Conservation (phyloP, 2,888 invertebrate species). For the Ornithoptera priamus region DNA sequence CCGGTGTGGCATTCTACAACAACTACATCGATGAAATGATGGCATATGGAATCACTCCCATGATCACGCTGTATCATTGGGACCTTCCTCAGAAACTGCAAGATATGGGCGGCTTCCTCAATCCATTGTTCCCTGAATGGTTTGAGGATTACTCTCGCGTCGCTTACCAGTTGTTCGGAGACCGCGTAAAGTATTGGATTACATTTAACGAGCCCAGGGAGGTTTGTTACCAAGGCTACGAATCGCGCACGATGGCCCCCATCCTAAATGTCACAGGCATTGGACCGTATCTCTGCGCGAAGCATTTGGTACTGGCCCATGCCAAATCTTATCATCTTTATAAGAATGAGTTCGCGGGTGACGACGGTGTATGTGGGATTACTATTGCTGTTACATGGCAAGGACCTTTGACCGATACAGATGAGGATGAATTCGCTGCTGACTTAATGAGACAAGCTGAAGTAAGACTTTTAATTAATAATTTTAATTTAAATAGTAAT, state of each 20-base stretch:
- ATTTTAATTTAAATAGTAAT: too few relatives aligned
- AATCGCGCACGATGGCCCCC: conserved; percentile 39
- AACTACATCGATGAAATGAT: conserved; percentile 74
- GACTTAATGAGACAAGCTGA: conserved; percentile 43
- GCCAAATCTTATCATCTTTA: conserved; percentile 55
- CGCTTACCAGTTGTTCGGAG: conserved; percentile 52
- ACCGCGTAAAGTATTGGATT: conserved; percentile 65
- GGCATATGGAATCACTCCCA: conserved; percentile 75
- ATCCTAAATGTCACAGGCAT: conserved; percentile 49
- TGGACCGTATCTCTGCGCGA: conserved; percentile 60
- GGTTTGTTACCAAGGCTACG: conserved; percentile 53
- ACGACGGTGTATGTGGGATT: conserved; percentile 46
- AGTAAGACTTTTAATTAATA: conserved; percentile 33
- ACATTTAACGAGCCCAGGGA: conserved; percentile 71
- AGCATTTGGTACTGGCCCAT: conserved; percentile 71
- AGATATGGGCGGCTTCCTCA: conserved; percentile 65
- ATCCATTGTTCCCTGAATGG: conserved; percentile 49
- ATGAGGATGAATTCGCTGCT: conserved; percentile 54
- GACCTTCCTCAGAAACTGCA: neutral
- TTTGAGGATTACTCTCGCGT: conserved; percentile 57
- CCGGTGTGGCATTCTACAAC: conserved; percentile 10
- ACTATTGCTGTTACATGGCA: conserved; percentile 44
- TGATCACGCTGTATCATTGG: conserved; percentile 58
- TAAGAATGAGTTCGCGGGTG: conserved; percentile 50
- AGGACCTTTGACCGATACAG: conserved; percentile 52